Conservation (phyloP, 2,888 invertebrate genomes). For the Drosophila basisetae region DNA sequence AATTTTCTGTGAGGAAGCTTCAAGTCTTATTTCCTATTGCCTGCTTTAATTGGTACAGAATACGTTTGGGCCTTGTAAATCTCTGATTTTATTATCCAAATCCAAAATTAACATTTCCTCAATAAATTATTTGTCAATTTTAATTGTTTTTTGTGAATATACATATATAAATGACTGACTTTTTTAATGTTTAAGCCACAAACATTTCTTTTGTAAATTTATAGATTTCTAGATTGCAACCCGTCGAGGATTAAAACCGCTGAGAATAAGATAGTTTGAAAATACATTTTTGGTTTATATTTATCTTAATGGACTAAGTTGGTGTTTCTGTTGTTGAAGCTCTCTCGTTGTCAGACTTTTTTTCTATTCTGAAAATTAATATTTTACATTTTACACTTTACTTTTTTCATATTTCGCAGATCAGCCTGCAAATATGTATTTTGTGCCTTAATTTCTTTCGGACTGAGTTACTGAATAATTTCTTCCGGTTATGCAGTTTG, state of each 20-base stretch:
- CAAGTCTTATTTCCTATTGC: background rate
- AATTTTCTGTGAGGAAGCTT: slow-evolving; percentile 12
- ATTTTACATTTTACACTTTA: slow-evolving; percentile 14
- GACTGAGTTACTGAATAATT: slow-evolving; percentile 39
- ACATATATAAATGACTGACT: background rate
- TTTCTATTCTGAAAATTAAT: slow-evolving; percentile 16
- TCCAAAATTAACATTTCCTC: background rate
- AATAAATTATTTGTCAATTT: background rate
- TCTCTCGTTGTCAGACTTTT: background rate
- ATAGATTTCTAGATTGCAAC: background rate
- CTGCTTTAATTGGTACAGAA: background rate
- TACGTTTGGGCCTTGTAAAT: background rate
- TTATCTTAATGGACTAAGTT: background rate
- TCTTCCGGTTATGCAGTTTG: slow-evolving; percentile 24
- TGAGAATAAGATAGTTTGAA: background rate
- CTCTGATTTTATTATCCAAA: background rate
- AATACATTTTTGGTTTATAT: background rate
- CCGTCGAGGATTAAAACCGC: background rate
- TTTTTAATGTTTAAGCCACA: background rate
- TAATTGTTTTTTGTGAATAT: background rate
- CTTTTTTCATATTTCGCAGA: slow-evolving; percentile 21
- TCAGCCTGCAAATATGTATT: slow-evolving; percentile 34
- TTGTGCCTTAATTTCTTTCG: slow-evolving; percentile 38
- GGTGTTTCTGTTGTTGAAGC: background rate
- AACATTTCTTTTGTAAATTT: background rate